phyloP scores from a whole-genome alignment of 2,888 invertebrate genomes.

The Acanthoscelides obtectus region DNA sequence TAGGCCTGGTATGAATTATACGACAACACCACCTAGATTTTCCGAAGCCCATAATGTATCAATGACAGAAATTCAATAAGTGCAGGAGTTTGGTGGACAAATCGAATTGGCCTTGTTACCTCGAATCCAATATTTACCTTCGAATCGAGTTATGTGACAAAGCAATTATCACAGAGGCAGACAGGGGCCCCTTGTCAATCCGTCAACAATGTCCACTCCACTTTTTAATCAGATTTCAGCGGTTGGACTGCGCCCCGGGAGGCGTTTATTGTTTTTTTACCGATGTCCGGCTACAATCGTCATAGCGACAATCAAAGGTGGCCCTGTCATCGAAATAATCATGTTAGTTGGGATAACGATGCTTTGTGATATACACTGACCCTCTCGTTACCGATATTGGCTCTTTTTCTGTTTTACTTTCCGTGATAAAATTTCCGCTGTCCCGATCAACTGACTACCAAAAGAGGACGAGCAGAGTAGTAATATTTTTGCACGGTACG shows the following conservation, averaged over 20 bases:
- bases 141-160: neutral
- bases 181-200: neutral
- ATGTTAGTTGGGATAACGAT: neutral
- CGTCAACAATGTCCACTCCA: neutral
- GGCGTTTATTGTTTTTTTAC: neutral
- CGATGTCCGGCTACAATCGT: neutral
- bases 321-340: neutral
- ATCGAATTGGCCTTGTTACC: neutral
- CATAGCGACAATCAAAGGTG: neutral
- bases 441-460: too few species aligned
- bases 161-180: neutral
- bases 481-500: too few species aligned
- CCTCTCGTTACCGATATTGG: too few species aligned
- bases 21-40: too few species aligned
- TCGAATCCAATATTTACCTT: neutral
- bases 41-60: neutral
- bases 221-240: neutral
- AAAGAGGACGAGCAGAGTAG: too few species aligned
- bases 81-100: neutral
- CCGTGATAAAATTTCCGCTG: neutral
- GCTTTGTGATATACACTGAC: neutral
- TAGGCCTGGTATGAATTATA: too few species aligned
- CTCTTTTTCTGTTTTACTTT: neutral
- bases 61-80: neutral
- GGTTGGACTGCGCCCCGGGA: neutral